These are phyloP conservation scores for Cyanoliseus patagonus DNA, from an alignment of 2,113 vertebrate genomes.

Conservation along the genomic window DNA sequence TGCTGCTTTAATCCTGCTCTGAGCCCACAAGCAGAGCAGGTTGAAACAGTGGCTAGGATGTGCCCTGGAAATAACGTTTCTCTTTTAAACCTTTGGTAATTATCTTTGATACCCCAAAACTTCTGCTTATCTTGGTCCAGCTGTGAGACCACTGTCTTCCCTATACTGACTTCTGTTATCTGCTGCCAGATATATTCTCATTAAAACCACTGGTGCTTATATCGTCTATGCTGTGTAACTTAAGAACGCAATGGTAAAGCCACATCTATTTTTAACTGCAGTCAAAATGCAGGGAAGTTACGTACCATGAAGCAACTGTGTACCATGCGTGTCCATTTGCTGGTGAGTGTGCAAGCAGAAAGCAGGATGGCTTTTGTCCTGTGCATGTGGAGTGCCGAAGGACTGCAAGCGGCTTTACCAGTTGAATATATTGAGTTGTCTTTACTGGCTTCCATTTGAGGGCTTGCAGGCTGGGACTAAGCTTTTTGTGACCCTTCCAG, in stretches of 20 bases:
- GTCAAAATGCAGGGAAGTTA: not conserved
- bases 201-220: not conserved
- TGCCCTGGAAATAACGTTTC: not conserved
- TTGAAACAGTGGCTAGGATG: not conserved
- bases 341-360: not conserved
- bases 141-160: not conserved
- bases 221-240: not conserved
- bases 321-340: not conserved
- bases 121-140: not conserved
- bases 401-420: not conserved
- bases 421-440: too few species aligned
- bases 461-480: not conserved
- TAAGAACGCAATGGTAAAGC: not conserved
- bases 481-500: not conserved
- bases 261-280: not conserved
- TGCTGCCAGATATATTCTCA: not conserved
- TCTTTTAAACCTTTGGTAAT: not conserved
- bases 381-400: not conserved
- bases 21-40: not conserved
- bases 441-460: not conserved
- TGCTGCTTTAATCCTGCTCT: not conserved
- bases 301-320: accelerated
- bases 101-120: not conserved
- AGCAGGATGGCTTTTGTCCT: not conserved
- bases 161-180: not conserved